Conservation (phyloP, 1,140 invertebrate species). For the Cyphomyrmex costatus region DNA sequence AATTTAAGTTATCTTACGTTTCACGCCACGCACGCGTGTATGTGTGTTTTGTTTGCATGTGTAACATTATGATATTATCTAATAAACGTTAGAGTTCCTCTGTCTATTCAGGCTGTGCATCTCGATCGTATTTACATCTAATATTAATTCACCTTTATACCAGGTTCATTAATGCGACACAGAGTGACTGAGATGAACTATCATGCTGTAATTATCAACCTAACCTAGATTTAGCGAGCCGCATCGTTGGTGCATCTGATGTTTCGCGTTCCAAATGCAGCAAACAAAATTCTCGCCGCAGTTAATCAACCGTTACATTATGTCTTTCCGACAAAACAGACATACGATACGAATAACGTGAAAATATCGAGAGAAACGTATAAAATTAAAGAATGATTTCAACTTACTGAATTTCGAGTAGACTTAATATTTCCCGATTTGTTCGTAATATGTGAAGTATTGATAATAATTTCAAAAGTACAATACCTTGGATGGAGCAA, state of each 20-base stretch:
- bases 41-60: background rate
- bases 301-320: constrained; percentile 30
- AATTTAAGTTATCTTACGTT: background rate
- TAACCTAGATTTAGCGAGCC: constrained; percentile 38
- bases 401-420: background rate
- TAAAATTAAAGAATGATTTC: background rate
- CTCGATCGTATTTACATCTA: constrained; percentile 60
- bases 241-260: background rate
- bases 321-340: constrained; percentile 1
- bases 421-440: background rate
- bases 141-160: constrained; percentile 64
- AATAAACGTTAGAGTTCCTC: constrained; percentile 37
- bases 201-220: constrained; percentile 69
- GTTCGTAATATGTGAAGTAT: background rate
- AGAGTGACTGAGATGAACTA: constrained; percentile 62
- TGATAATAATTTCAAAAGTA: background rate
- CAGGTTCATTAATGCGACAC: constrained; percentile 64
- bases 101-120: constrained; percentile 35
- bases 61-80: constrained; percentile 10
- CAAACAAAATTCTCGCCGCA: constrained; percentile 12
- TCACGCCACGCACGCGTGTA: background rate
- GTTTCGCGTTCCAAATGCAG: constrained; percentile 41
- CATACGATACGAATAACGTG: background rate
- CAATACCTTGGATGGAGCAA: background rate
- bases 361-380: no score